Percentiles rank a stretch among this genome's conserved stretches.
These are phyloP conservation scores for Lamprotornis superbus DNA, from an alignment of 2,113 vertebrate species.

Conservation along the genomic window DNA sequence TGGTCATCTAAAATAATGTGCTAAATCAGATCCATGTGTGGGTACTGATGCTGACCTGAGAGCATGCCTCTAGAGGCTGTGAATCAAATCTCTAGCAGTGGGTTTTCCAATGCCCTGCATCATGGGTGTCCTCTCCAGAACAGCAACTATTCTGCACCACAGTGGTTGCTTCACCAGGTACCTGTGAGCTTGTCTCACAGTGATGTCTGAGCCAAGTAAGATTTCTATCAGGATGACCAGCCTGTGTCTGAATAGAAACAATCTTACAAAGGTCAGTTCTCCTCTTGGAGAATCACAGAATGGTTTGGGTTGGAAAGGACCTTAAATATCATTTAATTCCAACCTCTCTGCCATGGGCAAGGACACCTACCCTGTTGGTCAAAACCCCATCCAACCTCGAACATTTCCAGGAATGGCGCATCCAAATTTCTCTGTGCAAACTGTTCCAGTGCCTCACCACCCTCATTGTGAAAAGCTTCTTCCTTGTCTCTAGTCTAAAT, in stretches of 20 bases:
- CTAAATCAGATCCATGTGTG: not conserved
- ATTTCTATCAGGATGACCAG: not conserved
- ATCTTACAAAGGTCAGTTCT: not conserved
- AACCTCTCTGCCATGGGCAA: not conserved
- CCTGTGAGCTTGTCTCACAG: not conserved
- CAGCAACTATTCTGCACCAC: not conserved
- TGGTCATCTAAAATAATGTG: not conserved
- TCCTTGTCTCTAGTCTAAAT: not conserved
- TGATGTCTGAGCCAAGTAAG: not conserved
- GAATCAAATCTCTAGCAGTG: not conserved
- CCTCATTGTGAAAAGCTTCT: not conserved
- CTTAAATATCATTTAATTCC: not conserved
- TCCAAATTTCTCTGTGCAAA: not conserved
- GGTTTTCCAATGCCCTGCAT: not conserved
- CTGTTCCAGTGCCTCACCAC: not conserved
- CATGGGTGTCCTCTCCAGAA: not conserved
- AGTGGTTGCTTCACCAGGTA: not conserved
- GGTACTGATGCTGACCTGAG: not conserved
- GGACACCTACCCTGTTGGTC: not conserved
- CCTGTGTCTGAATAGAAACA: not conserved
- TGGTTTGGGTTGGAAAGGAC: not conserved
- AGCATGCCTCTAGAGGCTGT: not conserved
- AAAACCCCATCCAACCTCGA: not conserved
- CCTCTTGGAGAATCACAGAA: not conserved
- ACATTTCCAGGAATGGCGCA: not conserved